Base-by-base conservation (phyloP, 2,888 invertebrate species). In the Ophion costatus region DNA sequence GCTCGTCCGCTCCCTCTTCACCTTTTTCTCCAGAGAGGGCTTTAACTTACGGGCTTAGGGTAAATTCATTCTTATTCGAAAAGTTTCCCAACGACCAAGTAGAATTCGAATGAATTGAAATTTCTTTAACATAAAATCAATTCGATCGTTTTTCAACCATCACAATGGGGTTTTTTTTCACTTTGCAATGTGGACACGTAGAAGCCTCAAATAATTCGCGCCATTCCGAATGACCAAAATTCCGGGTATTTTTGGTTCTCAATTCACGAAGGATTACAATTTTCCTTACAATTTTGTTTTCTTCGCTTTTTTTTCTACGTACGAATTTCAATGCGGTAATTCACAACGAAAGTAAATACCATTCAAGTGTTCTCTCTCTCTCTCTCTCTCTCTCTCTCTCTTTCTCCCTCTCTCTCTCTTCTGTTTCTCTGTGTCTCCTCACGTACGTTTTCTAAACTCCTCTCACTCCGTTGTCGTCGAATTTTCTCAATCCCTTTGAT, bases 171-270 rank as follows among this genome's bases (percentile, higher is more conserved):
- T 42, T 42, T 57, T 6, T 20, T 69, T 42, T n/a, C 2, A 33
- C 45, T n/a, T 59, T 14, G 11, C 24, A 42, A 14, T 20, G 20
- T 64, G 64, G 38, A 69, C n/a, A 45, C 17, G 66, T 45, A 67
- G 78, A 78, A 78, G 69, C 74, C 66, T 82, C 38, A 57, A 11
- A 10, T 45, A 74, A 38, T 38, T 63, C 63, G 67, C 69, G 74
- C 45, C 66, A 79, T 70, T 79, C 75, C 78, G 59, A 82, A 42
- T 38, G 79, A 81, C 45, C 71, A 66, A 67, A 82, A 79, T 70
- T 81, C 70, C 84, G 79, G 66, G 63, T 67, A 81, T 75, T 64
- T 56, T 80, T 73, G 42, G 20, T 81, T 74, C 57, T 69, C 74
- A 59, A 67, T 67, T 70, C 33, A 59, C 42, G 63, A 51, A 51